Conservation (phyloP, 2,797 vertebrate genomes). For the Alosa sapidissima region DNA sequence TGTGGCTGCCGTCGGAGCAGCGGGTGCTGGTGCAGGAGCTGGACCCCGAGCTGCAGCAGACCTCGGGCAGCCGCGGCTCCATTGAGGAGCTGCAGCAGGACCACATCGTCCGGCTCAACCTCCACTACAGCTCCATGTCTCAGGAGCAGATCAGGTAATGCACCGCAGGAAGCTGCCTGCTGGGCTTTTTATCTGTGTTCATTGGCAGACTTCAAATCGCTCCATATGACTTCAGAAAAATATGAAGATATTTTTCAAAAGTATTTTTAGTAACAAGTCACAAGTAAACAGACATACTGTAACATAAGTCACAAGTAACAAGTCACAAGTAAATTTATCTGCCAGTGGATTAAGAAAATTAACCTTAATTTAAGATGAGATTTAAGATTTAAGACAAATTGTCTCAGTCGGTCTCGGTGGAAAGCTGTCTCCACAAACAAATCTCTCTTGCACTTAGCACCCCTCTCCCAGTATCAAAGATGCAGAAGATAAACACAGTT, state of each 20-base stretch:
- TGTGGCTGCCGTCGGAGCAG: not conserved
- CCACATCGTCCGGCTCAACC: conserved; percentile 79
- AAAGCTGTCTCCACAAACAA: not conserved
- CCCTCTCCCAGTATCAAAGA: not conserved
- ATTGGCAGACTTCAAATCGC: too few species aligned
- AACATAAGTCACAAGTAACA: too few species aligned
- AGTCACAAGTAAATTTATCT: too few species aligned
- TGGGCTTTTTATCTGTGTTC: too few species aligned
- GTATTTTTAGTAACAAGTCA: too few species aligned
- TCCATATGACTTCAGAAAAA: too few species aligned
- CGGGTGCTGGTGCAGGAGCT: conserved; percentile 50
- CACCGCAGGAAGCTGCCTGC: not conserved
- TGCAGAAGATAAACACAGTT: not conserved
- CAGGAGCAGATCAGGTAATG: conserved; percentile 79
- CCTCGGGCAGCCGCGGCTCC: conserved; percentile 65
- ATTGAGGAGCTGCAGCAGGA: conserved; percentile 70
- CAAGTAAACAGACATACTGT: too few species aligned
- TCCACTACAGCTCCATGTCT: conserved; percentile 84
- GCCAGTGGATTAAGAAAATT: too few species aligned
- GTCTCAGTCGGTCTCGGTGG: not conserved
- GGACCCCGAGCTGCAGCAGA: conserved; percentile 81
- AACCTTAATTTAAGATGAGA: too few species aligned
- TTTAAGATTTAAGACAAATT: too few species aligned
- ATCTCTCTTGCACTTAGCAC: not conserved
- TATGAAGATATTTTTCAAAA: not conserved